Percentiles rank a stretch among this genome's conserved stretches.
Conservation (phyloP, 92 coral and sea anemone genomes). For the Siderastrea siderea region DNA sequence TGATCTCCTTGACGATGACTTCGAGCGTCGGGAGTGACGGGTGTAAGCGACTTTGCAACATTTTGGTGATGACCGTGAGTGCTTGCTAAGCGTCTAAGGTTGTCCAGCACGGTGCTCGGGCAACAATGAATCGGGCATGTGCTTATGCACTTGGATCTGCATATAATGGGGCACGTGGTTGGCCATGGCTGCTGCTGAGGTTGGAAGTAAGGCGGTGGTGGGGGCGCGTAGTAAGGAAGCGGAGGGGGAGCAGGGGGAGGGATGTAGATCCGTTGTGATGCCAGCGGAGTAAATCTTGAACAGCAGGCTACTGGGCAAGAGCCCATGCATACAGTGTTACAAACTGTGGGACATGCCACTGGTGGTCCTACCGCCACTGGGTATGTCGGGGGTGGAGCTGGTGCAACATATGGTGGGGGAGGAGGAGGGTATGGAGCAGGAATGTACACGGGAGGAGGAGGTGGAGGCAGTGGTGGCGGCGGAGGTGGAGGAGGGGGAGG, state of each 20-base stretch:
- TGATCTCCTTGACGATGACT: conserved; percentile 10
- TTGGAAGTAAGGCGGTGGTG: conserved; percentile 33
- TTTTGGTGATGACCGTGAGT: conserved; percentile 5
- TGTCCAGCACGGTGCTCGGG: conserved; percentile 47
- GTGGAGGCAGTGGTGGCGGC: conserved; percentile 54
- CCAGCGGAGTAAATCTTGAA: conserved; percentile 22
- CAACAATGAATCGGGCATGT: conserved; percentile 93
- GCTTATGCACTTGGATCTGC: conserved; percentile 69
- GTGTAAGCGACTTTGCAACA: conserved; percentile 26
- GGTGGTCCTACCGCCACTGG: conserved; percentile 17
- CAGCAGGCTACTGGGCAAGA: conserved; percentile 93
- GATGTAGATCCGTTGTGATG: conserved; percentile 25
- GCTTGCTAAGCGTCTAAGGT: conserved; percentile 58
- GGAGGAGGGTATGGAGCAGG: conserved; percentile 46
- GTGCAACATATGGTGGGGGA: conserved; percentile 39
- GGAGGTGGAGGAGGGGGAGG: conserved; percentile 45
- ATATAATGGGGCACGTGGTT: conserved; percentile 68
- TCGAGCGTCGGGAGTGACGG: neutral
- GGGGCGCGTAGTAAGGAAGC: conserved; percentile 23
- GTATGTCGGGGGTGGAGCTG: conserved; percentile 52
- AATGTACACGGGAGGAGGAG: conserved; percentile 42
- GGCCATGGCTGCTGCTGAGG: conserved; percentile 44
- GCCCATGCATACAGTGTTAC: conserved; percentile 80
- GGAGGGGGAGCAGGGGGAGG: conserved; percentile 38
- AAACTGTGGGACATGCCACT: conserved; percentile 73